Conservation (phyloP, 37 sponge, comb jelly and placozoan genomes). For the Cliona cf. orientalis region DNA sequence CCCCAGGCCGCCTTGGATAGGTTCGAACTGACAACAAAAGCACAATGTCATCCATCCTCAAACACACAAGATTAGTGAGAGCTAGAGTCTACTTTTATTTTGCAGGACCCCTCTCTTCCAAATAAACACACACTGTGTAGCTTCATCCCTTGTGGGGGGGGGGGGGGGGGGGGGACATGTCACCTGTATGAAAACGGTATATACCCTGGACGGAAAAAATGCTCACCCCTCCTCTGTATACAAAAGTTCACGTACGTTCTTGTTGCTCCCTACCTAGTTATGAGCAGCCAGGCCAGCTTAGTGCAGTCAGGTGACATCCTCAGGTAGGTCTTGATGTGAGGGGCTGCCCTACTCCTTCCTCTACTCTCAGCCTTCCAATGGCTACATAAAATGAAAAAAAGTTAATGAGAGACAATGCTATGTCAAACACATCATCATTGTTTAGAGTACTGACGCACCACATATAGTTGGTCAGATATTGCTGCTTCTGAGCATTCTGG, state of each 20-base stretch:
- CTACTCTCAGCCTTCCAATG: conserved; percentile 78
- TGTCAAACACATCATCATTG: neutral
- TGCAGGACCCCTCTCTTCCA: too few relatives aligned
- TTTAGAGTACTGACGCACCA: conserved; percentile 18
- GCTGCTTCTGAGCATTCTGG: conserved; percentile 78
- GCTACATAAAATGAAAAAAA: conserved; percentile 12
- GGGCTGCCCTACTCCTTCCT: conserved; percentile 86
- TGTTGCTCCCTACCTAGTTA: conserved; percentile 96
- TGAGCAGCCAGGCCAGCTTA: conserved; percentile 85
- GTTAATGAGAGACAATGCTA: neutral
- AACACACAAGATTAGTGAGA: too few relatives aligned
- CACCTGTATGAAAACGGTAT: too few relatives aligned
- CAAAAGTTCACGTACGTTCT: too few relatives aligned
- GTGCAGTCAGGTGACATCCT: conserved; percentile 79
- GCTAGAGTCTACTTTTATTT: too few relatives aligned
- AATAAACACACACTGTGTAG: too few relatives aligned
- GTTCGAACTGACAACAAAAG: conserved; percentile 73
- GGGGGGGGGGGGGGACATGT: too few relatives aligned
- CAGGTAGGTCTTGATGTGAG: conserved; percentile 95
- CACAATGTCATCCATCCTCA: too few relatives aligned
- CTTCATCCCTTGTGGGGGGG: too few relatives aligned
- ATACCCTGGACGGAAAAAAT: too few relatives aligned
- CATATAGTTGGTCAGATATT: conserved; percentile 68
- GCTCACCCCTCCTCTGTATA: too few relatives aligned
- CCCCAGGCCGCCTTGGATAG: conserved; percentile 99